Evolutionary conservation across 1,140 invertebrate genomes (phyloP), one percentile per base, ranked within the genome.

Genomic region (Lordiphosa stackelbergi): DNA sequence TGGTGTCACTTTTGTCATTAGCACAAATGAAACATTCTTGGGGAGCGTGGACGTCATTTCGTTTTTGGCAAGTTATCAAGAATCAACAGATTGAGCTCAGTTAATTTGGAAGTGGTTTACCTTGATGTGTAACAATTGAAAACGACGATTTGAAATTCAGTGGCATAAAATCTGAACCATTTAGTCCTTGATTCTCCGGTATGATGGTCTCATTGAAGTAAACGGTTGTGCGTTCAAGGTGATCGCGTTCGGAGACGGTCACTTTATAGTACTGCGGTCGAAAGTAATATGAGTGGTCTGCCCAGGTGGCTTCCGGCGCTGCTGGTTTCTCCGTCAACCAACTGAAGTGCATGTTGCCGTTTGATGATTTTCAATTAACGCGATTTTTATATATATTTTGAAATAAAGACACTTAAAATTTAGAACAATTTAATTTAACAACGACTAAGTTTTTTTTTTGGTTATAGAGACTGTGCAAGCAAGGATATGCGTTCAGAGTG

Each of bases 61-160:
- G 16, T 38, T 40, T 40, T 65, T 75, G 72, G 73, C 73, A 74
- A 54, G 59, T 2, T 58, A 54, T 74, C 73, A 74, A 70, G 45
- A 66, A 53, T 41, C 34, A 46, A 69, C 9, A 10, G 10, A 12
- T 34, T 38, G 31, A 37, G 9, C n/a, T 54, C 19, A 28, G 8
- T 12, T 35, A 16, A 22, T 11, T 24, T 16, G 5, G 4, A 13
- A 16, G 28, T 10, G 4, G 13, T 59, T 85, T 88, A 93, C 92
- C 92, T 92, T 92, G 90, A 88, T 89, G 88, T 36, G 91, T 90
- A 43, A 90, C 88, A 70, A 93, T 85, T 85, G 89, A 91, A 88
- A 89, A 93, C 52, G 89, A 85, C 63, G 91, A 91, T 66, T 91
- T 88, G 65, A 92, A 90, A 65, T 88, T 90, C 64, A 91, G 70